phyloP scores from a whole-genome alignment of 2,888 invertebrate species.

The Drosophila atripex region DNA sequence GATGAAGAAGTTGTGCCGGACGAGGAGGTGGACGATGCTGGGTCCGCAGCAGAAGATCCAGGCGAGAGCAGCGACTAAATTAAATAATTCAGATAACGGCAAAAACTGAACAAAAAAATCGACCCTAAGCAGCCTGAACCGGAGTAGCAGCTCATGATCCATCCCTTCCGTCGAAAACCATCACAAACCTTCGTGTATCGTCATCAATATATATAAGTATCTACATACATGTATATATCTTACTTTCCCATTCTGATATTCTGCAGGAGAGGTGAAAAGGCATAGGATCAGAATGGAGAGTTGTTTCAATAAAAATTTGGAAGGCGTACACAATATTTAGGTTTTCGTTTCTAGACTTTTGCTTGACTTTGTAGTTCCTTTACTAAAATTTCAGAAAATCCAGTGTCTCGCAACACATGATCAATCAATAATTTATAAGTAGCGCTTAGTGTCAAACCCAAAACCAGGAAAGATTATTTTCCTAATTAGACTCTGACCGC shows the following conservation, averaged over 20 bases:
- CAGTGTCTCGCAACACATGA: no score
- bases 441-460: background rate
- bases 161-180: background rate
- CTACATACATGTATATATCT: background rate
- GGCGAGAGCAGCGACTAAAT: slow-evolving; percentile 9
- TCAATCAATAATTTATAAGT: background rate
- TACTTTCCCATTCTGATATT: slow-evolving; percentile 14
- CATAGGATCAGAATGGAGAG: slow-evolving; percentile 14
- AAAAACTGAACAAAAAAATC: background rate
- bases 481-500: slow-evolving; percentile 24
- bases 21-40: background rate
- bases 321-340: background rate
- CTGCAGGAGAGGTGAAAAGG: background rate
- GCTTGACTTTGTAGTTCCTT: no score
- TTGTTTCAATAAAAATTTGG: slow-evolving; percentile 22
- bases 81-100: background rate
- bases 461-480: slow-evolving; percentile 11
- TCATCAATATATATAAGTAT: background rate
- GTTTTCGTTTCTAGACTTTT: no score
- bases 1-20: background rate
- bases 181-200: background rate
- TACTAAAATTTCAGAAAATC: no score
- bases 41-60: background rate
- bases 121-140: background rate
- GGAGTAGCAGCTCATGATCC: slow-evolving; percentile 1